Evolutionary conservation across 2,888 invertebrate genomes (phyloP).

Genomic region (Tetropium fuscum): DNA sequence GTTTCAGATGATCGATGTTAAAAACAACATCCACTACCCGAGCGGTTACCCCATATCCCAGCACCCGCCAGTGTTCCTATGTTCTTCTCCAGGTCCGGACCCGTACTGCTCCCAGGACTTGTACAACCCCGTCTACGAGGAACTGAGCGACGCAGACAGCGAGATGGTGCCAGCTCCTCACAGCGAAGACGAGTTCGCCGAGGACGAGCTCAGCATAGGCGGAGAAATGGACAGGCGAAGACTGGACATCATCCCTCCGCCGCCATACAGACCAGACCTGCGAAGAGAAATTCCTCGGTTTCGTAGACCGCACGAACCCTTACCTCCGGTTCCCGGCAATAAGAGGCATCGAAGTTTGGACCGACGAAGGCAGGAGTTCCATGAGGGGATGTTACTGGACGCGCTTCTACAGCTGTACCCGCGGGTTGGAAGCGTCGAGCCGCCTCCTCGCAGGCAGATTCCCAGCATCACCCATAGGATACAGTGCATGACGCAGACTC

Average conservation of each 20-base stretch:
- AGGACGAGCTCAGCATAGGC: slow-evolving; percentile 79
- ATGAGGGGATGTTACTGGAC: slow-evolving; percentile 84
- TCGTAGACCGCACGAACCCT: slow-evolving; percentile 71
- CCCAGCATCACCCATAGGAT: slow-evolving; percentile 65
- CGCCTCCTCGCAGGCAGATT: slow-evolving; percentile 61
- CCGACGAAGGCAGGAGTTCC: slow-evolving; percentile 78
- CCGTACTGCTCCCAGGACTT: slow-evolving; percentile 74
- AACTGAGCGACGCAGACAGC: slow-evolving; percentile 76
- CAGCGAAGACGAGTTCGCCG: slow-evolving; percentile 88
- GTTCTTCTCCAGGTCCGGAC: slow-evolving; percentile 76
- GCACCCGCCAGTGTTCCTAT: slow-evolving; percentile 78
- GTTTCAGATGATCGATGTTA: slow-evolving; percentile 80
- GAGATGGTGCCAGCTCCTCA: slow-evolving; percentile 71
- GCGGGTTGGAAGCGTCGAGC: slow-evolving; percentile 76
- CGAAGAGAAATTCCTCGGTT: slow-evolving; percentile 68
- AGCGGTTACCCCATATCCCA: slow-evolving; percentile 73
- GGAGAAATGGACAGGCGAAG: slow-evolving; percentile 63
- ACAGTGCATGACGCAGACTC: slow-evolving; percentile 62
- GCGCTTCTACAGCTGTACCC: slow-evolving; percentile 79
- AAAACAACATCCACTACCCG: slow-evolving; percentile 71
- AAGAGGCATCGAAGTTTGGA: slow-evolving; percentile 67
- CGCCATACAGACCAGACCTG: slow-evolving; percentile 61
- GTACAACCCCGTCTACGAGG: slow-evolving; percentile 86
- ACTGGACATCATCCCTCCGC: slow-evolving; percentile 64
- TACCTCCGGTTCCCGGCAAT: slow-evolving; percentile 70